Conservation (phyloP, 1,140 invertebrate genomes). For the Sinella curviseta region DNA sequence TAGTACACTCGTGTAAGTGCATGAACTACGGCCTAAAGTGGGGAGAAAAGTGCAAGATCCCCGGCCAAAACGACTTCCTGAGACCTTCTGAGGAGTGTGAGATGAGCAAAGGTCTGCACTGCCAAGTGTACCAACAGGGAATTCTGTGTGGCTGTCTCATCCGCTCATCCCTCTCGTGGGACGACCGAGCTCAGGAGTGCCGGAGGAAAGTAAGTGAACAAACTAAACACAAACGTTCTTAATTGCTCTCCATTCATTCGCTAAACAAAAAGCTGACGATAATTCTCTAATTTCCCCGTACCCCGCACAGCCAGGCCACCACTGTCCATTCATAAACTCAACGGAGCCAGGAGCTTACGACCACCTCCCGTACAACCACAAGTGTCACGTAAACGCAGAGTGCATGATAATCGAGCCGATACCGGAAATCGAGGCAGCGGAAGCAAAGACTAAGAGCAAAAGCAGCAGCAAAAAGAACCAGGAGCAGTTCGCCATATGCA, state of each 20-base stretch:
- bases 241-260: not conserved
- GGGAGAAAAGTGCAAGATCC: conserved; percentile 28
- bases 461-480: not conserved
- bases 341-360: not conserved
- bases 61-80: not conserved
- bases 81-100: conserved; percentile 33
- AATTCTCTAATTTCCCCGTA: not conserved
- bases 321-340: not conserved
- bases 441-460: not conserved
- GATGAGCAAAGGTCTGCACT: conserved; percentile 18
- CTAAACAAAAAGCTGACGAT: not conserved
- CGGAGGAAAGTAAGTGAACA: conserved; percentile 12
- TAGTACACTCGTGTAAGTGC: not conserved
- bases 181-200: conserved; percentile 33
- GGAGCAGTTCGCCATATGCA: not conserved
- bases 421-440: not conserved
- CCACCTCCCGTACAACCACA: conserved; percentile 16
- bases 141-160: conserved; percentile 33
- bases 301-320: not conserved
- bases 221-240: not conserved
- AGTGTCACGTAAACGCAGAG: conserved; percentile 35
- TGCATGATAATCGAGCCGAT: conserved; percentile 11
- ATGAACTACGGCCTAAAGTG: conserved; percentile 19
- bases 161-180: conserved; percentile 8
- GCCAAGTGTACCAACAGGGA: conserved; percentile 38